Evolutionary conservation across 2,888 invertebrate species (phyloP).

Genomic region (Hypomecis punctinalis): DNA sequence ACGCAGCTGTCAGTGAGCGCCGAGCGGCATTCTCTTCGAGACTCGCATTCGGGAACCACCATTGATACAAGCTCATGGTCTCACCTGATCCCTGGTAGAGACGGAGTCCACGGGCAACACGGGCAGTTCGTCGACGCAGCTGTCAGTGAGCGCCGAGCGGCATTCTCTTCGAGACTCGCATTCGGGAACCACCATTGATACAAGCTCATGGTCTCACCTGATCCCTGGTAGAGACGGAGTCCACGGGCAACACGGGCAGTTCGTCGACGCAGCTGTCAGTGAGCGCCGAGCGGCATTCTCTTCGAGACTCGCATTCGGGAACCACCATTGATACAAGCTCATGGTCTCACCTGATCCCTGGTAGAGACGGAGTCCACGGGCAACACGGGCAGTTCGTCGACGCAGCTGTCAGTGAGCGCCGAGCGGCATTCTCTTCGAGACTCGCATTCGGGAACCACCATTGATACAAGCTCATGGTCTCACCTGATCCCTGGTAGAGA

Average conservation of each 20-base stretch:
- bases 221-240: slow-evolving; percentile 35
- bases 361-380: slow-evolving; percentile 34
- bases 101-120: slow-evolving; percentile 40
- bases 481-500: slow-evolving; percentile 45
- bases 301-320: slow-evolving; percentile 50
- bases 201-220: slow-evolving; percentile 46
- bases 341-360: slow-evolving; percentile 45
- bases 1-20: slow-evolving; percentile 76
- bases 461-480: slow-evolving; percentile 59
- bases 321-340: slow-evolving; percentile 68
- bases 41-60: slow-evolving; percentile 55
- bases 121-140: slow-evolving; percentile 71
- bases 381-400: slow-evolving; percentile 62
- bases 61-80: slow-evolving; percentile 64
- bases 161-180: slow-evolving; percentile 53
- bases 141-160: slow-evolving; percentile 68
- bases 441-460: slow-evolving; percentile 57
- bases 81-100: slow-evolving; percentile 45
- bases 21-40: slow-evolving; percentile 53
- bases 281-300: slow-evolving; percentile 58
- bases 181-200: slow-evolving; percentile 62
- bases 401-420: slow-evolving; percentile 74
- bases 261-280: slow-evolving; percentile 77
- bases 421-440: slow-evolving; percentile 53
- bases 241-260: slow-evolving; percentile 51